Evolutionary conservation across 2,888 invertebrate genomes (phyloP), one percentile per base, ranked within the genome.

Genomic region (Ellobium chinense): DNA sequence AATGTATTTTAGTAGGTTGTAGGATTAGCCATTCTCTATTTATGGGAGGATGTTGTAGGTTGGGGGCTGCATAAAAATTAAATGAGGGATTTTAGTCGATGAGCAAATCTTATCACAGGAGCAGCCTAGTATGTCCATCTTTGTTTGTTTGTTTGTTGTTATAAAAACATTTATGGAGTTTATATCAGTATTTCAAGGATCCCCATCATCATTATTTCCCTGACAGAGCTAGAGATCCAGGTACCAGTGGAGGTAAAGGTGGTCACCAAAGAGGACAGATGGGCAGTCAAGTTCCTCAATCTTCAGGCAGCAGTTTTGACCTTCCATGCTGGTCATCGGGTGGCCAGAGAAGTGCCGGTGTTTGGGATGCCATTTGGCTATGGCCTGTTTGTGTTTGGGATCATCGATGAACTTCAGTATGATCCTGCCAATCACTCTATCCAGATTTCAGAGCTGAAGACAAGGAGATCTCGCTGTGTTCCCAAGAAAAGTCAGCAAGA

Each of bases 401-500:
- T 91, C 24, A 89, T 91, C 36, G 92, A 92, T 82, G 91, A 92
- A 81, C 85, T 92, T 1, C 81, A 87, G 18, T 91, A 90, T 83
- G 89, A 92, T 74, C 87, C 87, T n/a, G 86, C 88, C n/a, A 82
- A 81, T 0, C 90, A 89, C 77, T 83, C 85, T 12, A 80, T 91
- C 65, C 87, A 88, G 68, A 82, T 92, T 58, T 81, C 84, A 2
- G 91, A 92, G 80, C 84, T 91, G 46, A 92, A 91, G 84, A 91
- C 91, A 0, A 82, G 88, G 29, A 85, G 65, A 37, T 84, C 89
- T 12, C 85, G 81, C 39, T 83, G 80, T 1, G 56, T 87, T 21
- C 91, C 91, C 3, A 88, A 87, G n/a, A 85, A 84, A 68, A 84
- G 89, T 7, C 89, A 91, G 73, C 83, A 85, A 76, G 80, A 80